Evolutionary conservation across 1,140 invertebrate species (phyloP).

Genomic region (Archivesica marissinica): DNA sequence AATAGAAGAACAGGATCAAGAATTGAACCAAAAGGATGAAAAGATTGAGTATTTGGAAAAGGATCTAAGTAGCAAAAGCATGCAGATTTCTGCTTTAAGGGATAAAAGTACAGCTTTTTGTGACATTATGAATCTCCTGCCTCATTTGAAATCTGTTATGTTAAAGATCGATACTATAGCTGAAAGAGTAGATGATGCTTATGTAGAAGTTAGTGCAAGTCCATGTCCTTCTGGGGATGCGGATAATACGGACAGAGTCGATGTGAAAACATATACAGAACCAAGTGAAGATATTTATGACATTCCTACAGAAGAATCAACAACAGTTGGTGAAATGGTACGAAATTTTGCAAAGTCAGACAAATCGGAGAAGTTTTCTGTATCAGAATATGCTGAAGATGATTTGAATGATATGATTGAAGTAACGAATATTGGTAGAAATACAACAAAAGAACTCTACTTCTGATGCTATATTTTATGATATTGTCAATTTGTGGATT

Average conservation of each 20-base stretch:
- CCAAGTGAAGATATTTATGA: neutral
- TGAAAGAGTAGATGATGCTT: neutral
- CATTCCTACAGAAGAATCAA: neutral
- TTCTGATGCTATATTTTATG: constrained; percentile 19
- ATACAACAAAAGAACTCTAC: neutral
- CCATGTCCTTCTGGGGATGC: neutral
- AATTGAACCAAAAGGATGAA: constrained; percentile 39
- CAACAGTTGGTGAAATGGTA: neutral
- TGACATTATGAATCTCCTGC: neutral
- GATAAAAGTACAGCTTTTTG: constrained; percentile 6
- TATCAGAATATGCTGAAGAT: too few species aligned
- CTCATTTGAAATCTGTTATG: constrained; percentile 24
- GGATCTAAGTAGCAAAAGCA: constrained; percentile 62
- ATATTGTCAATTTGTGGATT: too few species aligned
- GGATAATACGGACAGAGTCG: neutral
- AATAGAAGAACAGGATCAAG: neutral
- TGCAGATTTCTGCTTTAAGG: neutral
- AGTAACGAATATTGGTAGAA: neutral
- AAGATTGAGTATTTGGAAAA: constrained; percentile 55
- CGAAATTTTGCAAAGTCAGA: neutral
- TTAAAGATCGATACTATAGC: constrained; percentile 8
- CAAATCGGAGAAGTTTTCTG: constrained; percentile 20
- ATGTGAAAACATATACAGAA: neutral
- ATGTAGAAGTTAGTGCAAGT: neutral
- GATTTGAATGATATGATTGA: constrained; percentile 15